Evolutionary conservation across 2,888 invertebrate genomes (phyloP), one percentile per base, ranked within the genome.

Genomic region (Leptothorax acervorum): DNA sequence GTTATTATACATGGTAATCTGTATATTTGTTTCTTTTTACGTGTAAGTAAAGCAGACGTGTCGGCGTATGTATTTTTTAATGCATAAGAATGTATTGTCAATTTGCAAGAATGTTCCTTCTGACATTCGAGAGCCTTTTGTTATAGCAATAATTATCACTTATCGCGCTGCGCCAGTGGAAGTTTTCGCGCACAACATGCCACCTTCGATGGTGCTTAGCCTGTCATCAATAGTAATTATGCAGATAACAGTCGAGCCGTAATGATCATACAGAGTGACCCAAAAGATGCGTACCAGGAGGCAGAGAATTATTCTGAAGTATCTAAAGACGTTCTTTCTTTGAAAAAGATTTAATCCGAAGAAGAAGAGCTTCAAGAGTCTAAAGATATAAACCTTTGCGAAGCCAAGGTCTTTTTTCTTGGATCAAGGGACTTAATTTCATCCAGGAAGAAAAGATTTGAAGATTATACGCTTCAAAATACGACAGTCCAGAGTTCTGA

Each of bases 221-320:
- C 57, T 79, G 23, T 57, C 48, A 28, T 73, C 39, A 60, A 48
- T 76, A 60, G 60, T 81, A 81, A 81, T 73, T 73, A 73, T n/a
- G 23, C 23, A 73, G 35, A 81, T 81, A 81, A 39, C 5, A 60
- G 35, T 60, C 60, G 45, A 71, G 45, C 11, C 12, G 15, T 60
- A 9, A 79, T 60, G 74, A 71, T 48, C 39, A 15, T 81, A 81
- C 79, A 73, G 79, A 39, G 5, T 62, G 74, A 62, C 5, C 12
- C 74, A 51, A 81, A 81, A 73, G 48, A 48, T 39, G 31, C 35
- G 42, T 79, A 55, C 11, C 28, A 35, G 5, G 0, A 60, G 23
- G 28, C 65, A 39, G 2, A 60, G 12, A 18, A 55, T n/a, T 63
- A 42, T 57, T 57, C 18, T 42, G 9, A n/a, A n/a, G 35, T 35